A percentile compares a stretch with the other conserved stretches of the same genome.
phyloP scores from a whole-genome alignment of 2,113 vertebrate species.

The Furnarius figulus region DNA sequence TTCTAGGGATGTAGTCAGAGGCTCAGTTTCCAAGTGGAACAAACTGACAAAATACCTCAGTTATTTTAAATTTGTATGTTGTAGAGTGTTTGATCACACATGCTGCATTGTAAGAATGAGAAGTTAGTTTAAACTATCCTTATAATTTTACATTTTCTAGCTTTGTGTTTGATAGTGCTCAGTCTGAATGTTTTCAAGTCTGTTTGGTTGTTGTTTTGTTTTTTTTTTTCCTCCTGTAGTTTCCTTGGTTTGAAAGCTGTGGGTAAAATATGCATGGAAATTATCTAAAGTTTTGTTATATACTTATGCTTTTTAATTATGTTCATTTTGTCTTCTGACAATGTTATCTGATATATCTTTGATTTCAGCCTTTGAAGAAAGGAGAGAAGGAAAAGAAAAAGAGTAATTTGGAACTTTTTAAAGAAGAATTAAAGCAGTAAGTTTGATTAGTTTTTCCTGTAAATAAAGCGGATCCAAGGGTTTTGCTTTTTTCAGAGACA shows the following conservation, averaged over 20 bases:
- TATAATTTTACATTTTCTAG: slow-evolving; percentile 10
- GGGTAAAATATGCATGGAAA: slow-evolving; percentile 51
- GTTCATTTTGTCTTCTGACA: slow-evolving; percentile 36
- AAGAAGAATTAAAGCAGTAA: slow-evolving; percentile 99
- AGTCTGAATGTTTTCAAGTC: slow-evolving; percentile 45
- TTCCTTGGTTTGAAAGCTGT: slow-evolving; percentile 41
- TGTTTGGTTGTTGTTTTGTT: not conserved
- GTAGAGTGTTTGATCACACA: not conserved
- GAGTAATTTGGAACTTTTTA: slow-evolving; percentile 98
- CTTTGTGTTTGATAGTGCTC: slow-evolving; percentile 26
- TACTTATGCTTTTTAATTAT: not conserved
- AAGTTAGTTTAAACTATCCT: not conserved
- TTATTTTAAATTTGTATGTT: not conserved
- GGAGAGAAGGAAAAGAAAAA: slow-evolving; percentile 99
- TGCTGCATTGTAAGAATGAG: not conserved
- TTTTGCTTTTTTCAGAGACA: not conserved
- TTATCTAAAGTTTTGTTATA: not conserved
- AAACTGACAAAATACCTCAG: not conserved
- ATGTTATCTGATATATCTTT: slow-evolving; percentile 63
- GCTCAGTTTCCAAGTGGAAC: not conserved
- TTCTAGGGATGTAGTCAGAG: not conserved
- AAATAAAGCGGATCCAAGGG: not conserved
- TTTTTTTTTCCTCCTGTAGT: not conserved
- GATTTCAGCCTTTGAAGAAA: slow-evolving; percentile 87
- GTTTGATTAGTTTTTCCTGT: slow-evolving; percentile 31